Evolutionary conservation across 2,797 vertebrate species (phyloP).

Genomic region (Malurus leucopterus): DNA sequence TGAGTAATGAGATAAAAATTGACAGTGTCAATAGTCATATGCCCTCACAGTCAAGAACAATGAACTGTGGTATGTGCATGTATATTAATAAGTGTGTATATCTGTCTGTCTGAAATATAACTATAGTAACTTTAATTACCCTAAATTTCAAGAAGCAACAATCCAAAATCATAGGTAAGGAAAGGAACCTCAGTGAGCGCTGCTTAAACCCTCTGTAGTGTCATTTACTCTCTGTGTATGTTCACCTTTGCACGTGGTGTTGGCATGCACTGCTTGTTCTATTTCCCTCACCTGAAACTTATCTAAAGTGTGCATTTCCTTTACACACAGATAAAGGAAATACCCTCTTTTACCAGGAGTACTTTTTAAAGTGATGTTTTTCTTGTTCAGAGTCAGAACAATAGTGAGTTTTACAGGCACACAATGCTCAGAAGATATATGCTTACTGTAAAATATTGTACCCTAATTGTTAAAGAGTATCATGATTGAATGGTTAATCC

Average conservation of each 20-base stretch:
- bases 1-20: constrained; percentile 83
- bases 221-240: background rate
- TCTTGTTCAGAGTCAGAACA: background rate
- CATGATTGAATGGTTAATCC: background rate
- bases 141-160: constrained; percentile 19
- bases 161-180: background rate
- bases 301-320: too few species aligned
- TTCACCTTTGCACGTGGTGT: background rate
- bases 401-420: background rate
- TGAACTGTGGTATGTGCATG: constrained; percentile 60
- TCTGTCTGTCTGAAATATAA: constrained; percentile 28
- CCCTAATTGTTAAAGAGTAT: background rate
- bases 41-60: constrained; percentile 80
- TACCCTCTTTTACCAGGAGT: background rate
- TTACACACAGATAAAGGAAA: background rate
- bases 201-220: background rate
- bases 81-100: constrained; percentile 31
- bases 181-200: constrained; percentile 5
- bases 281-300: background rate
- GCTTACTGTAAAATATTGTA: background rate
- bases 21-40: constrained; percentile 89
- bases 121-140: constrained; percentile 8
- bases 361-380: background rate
- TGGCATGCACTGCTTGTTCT: background rate
- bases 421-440: background rate